These are phyloP conservation scores for Orchesella cincta DNA, from an alignment of 1,140 invertebrate genomes.

Conservation along the genomic window DNA sequence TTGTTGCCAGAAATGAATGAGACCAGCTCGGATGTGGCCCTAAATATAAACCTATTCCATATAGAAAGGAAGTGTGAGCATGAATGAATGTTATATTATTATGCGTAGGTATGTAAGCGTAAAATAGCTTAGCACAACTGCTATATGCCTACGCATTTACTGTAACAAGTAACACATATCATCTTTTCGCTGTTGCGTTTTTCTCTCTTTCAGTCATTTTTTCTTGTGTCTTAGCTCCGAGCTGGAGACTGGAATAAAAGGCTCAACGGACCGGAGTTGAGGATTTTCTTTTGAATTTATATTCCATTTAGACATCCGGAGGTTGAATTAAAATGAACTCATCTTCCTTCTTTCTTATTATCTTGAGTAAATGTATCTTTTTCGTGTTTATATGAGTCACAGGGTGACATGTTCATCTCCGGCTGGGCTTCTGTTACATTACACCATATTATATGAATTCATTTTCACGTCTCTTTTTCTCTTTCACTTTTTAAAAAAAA, in stretches of 20 bases:
- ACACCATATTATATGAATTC: background rate
- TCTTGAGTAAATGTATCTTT: background rate
- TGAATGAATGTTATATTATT: slow-evolving; percentile 2
- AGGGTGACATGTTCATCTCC: slow-evolving; percentile 19
- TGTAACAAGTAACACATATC: slow-evolving; percentile 7
- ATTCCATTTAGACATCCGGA: slow-evolving; percentile 6
- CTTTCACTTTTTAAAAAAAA: background rate
- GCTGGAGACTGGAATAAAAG: background rate
- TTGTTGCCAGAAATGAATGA: slow-evolving; percentile 37
- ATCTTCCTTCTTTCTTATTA: background rate
- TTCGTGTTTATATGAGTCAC: slow-evolving; percentile 10
- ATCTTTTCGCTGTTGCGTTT: background rate
- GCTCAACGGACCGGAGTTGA: slow-evolving; percentile 3
- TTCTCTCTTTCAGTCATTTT: background rate
- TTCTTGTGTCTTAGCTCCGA: background rate
- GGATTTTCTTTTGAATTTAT: slow-evolving; percentile 21
- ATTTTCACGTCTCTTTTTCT: background rate
- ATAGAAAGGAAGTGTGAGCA: background rate
- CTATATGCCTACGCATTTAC: background rate
- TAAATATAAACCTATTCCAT: background rate
- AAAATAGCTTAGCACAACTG: background rate
- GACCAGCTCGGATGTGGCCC: background rate
- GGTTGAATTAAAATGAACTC: slow-evolving; percentile 18
- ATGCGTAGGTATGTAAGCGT: background rate
- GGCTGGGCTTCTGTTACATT: background rate